Percentiles rank a stretch among this genome's conserved stretches.
Conservation (phyloP, 2,888 invertebrate genomes). For the Falcaria lacertinaria region DNA sequence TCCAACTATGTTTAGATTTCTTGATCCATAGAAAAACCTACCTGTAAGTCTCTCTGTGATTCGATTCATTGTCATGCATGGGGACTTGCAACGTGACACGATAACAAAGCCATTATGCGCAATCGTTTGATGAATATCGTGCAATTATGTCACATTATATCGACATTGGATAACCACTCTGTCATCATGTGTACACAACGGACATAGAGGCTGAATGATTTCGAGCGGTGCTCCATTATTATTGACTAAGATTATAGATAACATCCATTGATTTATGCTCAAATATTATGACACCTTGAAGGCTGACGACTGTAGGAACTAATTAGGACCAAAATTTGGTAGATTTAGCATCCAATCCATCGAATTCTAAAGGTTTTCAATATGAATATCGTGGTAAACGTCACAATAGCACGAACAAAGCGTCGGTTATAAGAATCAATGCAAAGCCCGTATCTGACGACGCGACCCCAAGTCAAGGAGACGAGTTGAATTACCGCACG, state of each 20-base stretch:
- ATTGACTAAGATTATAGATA: too few relatives aligned
- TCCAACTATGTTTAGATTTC: too few relatives aligned
- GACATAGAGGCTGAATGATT: not conserved
- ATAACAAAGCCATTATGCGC: not conserved
- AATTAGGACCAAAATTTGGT: too few relatives aligned
- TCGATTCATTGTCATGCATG: too few relatives aligned
- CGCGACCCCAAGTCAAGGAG: slow-evolving; percentile 15
- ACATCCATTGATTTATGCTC: too few relatives aligned
- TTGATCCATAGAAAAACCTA: too few relatives aligned
- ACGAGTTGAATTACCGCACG: slow-evolving; percentile 17
- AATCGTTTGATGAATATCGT: not conserved
- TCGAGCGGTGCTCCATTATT: too few relatives aligned
- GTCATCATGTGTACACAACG: not conserved
- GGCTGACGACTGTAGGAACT: too few relatives aligned
- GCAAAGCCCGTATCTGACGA: not conserved
- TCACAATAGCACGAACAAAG: not conserved
- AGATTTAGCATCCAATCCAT: too few relatives aligned
- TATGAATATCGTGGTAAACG: not conserved
- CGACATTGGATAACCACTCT: not conserved
- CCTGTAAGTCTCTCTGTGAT: too few relatives aligned
- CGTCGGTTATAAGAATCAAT: not conserved
- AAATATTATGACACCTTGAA: too few relatives aligned
- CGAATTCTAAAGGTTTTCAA: too few relatives aligned
- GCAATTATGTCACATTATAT: not conserved
- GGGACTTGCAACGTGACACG: not conserved